Percentiles rank a stretch among this genome's conserved stretches.
Conservation (phyloP, 2,888 invertebrate species). For the Erebia palarica region DNA sequence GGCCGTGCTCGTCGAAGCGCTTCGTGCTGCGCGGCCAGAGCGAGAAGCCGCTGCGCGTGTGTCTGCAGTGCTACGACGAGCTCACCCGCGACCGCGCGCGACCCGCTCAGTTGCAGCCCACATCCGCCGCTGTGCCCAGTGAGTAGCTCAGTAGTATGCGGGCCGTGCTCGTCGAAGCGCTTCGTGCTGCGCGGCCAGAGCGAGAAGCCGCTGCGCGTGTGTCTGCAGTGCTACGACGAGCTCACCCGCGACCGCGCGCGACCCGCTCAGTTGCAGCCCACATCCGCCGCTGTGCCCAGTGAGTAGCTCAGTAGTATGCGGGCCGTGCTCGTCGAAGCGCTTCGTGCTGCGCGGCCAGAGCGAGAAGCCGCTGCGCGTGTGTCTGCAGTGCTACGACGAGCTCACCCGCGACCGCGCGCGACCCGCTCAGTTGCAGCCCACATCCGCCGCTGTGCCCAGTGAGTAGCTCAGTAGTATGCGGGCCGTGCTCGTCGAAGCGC, state of each 20-base stretch:
- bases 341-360: conserved; percentile 89
- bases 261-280: conserved; percentile 44
- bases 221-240: conserved; percentile 95
- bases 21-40: conserved; percentile 76
- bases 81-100: conserved; percentile 77
- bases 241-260: conserved; percentile 77
- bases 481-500: conserved; percentile 96
- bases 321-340: no score
- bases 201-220: conserved; percentile 97
- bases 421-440: conserved; percentile 44
- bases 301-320: background rate
- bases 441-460: conserved; percentile 34
- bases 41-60: conserved; percentile 96
- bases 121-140: conserved; percentile 34
- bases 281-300: conserved; percentile 34
- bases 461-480: conserved; percentile 95
- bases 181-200: conserved; percentile 96
- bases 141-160: conserved; percentile 95
- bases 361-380: conserved; percentile 97
- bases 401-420: conserved; percentile 77
- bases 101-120: conserved; percentile 44
- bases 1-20: conserved; percentile 96
- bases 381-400: conserved; percentile 95
- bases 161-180: conserved; percentile 96
- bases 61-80: conserved; percentile 95